Evolutionary conservation across 2,797 vertebrate genomes (phyloP), one percentile per base, ranked within the genome.

Genomic region (Cossypha caffra): DNA sequence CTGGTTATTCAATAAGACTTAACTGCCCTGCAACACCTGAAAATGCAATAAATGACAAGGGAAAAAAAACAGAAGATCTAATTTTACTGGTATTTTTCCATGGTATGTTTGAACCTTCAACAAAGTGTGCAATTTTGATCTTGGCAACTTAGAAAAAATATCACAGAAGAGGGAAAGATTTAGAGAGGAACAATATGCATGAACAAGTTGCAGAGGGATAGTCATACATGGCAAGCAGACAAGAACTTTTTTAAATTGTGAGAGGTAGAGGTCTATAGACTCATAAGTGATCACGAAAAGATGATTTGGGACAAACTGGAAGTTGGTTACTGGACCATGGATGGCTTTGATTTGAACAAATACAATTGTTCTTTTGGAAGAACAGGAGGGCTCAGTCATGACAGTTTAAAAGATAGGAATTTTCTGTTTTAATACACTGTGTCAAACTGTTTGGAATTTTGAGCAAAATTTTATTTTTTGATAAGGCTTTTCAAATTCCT

Each of bases 181-280:
- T 54, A 59, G n/a, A 43, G 11, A 77, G 35, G 5, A 54, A 3
- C 7, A 50, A 18, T 24, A 78, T 6, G 1, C 9, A 82, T 42
- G 8, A 83, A 24, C 3, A 79, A 42, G 18, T 42, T 64, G 45
- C 5, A 24, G 24, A 58, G 11, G 18, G 4, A 4, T 50, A 19
- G 2, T 2, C 11, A 11, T 26, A 59, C 0, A 0, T 31, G 17
- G 8, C 21, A 83, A 63, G 20, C 18, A 83, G 43, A 61, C 12
- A 50, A 55, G 5, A 24, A 8, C 3, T 12, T 28, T 48, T 67
- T 90, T 15, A 26, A 86, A 74, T 10, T 40, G 11, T 52, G 35
- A 45, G 45, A 57, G 67, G 12, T 0, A 50, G 19, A 62, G 4
- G 8, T 43, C 57, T 48, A 2, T 3, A 62, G 8, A 40, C 12